Evolutionary conservation across 2,888 invertebrate species (phyloP).

Genomic region (Microctonus aethiopoides): DNA sequence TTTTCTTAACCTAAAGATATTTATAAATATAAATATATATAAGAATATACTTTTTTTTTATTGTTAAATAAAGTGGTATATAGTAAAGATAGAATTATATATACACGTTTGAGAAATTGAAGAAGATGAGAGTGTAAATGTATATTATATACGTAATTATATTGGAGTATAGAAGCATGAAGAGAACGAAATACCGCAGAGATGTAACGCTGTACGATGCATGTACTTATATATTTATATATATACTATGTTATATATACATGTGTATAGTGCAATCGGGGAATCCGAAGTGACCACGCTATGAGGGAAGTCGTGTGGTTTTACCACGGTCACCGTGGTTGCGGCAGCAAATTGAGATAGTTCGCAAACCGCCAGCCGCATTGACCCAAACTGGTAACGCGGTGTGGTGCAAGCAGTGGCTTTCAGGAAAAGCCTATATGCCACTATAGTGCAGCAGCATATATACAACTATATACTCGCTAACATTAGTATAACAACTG

Average conservation of each 20-base stretch:
- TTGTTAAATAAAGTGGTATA: too few species aligned
- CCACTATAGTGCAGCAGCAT: background rate
- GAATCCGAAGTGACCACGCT: slow-evolving; percentile 45
- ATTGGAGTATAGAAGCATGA: background rate
- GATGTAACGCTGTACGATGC: background rate
- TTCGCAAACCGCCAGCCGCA: slow-evolving; percentile 59
- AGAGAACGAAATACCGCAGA: slow-evolving; percentile 5
- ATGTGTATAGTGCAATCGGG: slow-evolving; percentile 22
- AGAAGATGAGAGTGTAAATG: too few species aligned
- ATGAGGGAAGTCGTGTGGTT: slow-evolving; percentile 58
- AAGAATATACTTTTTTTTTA: too few species aligned
- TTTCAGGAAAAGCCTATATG: slow-evolving; percentile 1
- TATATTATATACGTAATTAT: background rate
- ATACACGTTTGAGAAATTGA: too few species aligned
- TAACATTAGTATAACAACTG: too few species aligned
- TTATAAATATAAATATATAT: too few species aligned
- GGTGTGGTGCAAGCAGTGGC: slow-evolving; percentile 16
- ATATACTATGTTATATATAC: background rate
- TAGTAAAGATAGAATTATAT: too few species aligned
- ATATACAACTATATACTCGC: too few species aligned
- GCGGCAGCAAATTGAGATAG: slow-evolving; percentile 65
- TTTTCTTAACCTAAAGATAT: too few species aligned
- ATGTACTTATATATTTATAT: too few species aligned
- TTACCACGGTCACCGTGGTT: slow-evolving; percentile 57
- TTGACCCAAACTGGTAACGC: slow-evolving; percentile 52